Conservation (phyloP, 2,888 invertebrate genomes). For the Brenthis daphne region DNA sequence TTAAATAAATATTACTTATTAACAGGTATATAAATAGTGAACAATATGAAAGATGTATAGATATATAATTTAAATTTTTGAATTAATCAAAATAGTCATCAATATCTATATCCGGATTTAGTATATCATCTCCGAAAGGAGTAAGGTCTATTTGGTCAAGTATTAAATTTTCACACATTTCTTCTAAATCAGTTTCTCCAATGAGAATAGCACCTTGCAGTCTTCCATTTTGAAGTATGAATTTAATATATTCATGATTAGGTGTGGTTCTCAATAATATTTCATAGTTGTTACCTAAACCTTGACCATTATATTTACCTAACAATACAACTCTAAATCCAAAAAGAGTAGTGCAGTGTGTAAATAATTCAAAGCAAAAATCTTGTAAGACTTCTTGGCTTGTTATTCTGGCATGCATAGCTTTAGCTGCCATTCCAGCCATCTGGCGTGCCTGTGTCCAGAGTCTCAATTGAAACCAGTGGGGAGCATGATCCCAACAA, state of each 20-base stretch:
- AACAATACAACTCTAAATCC: conserved; percentile 95
- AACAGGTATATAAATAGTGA: not conserved
- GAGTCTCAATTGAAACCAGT: conserved; percentile 97
- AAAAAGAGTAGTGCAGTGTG: conserved; percentile 97
- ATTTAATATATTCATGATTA: conserved; percentile 91
- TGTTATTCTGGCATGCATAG: conserved; percentile 87
- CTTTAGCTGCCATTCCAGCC: conserved; percentile 96
- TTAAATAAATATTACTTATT: too few species aligned
- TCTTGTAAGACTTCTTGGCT: conserved; percentile 89
- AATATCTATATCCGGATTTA: conserved; percentile 97
- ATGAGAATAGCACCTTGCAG: conserved; percentile 97
- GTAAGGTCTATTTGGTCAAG: conserved; percentile 95
- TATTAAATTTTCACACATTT: conserved; percentile 98
- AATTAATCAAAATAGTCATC: conserved; percentile 98
- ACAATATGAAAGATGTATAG: not conserved
- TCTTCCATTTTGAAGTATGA: conserved; percentile 90
- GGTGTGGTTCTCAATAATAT: conserved; percentile 92
- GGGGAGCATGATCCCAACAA: conserved; percentile 88
- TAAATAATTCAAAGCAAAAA: conserved; percentile 98
- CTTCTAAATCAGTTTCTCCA: conserved; percentile 98
- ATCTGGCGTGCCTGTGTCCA: conserved; percentile 99
- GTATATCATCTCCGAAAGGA: conserved; percentile 93
- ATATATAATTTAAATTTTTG: not conserved
- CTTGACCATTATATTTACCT: conserved; percentile 96
- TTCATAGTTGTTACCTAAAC: conserved; percentile 90